Conservation (phyloP, 2,888 invertebrate species). For the Drosophila leonis region DNA sequence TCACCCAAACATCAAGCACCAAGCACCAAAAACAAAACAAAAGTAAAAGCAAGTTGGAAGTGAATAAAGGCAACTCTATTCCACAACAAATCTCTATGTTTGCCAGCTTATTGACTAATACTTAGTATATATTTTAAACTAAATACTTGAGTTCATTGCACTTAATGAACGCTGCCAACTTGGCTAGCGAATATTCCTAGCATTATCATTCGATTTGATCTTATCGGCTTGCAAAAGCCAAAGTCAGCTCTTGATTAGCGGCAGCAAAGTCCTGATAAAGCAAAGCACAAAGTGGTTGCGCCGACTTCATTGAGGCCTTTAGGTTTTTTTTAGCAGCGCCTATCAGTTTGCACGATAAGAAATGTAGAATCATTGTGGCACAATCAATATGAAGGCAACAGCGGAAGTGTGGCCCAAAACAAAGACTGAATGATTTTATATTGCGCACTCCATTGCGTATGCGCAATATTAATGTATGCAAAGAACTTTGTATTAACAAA, state of each 20-base stretch:
- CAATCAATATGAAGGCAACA: not conserved
- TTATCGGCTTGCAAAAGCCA: conserved; percentile 34
- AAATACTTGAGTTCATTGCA: conserved; percentile 36
- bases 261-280: conserved; percentile 14
- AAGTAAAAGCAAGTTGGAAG: conserved; percentile 28
- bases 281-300: conserved; percentile 8
- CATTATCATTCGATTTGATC: conserved; percentile 8
- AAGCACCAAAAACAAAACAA: not conserved
- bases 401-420: conserved; percentile 6
- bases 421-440: not conserved
- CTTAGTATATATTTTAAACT: not conserved
- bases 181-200: conserved; percentile 13
- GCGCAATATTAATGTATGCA: conserved; percentile 20
- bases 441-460: conserved; percentile 23
- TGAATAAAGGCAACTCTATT: too few relatives aligned
- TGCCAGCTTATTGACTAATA: not conserved
- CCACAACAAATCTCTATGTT: not conserved
- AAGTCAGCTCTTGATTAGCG: conserved; percentile 51
- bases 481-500: not conserved
- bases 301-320: conserved; percentile 65
- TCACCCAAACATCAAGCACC: too few relatives aligned
- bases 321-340: conserved; percentile 34
- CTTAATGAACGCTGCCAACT: conserved; percentile 13
- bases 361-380: conserved; percentile 37
- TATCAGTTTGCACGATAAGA: conserved; percentile 72